A percentile compares a stretch with the other conserved stretches of the same genome.
Evolutionary conservation across 1,140 invertebrate species (phyloP).

Genomic region (Wasmannia auropunctata): DNA sequence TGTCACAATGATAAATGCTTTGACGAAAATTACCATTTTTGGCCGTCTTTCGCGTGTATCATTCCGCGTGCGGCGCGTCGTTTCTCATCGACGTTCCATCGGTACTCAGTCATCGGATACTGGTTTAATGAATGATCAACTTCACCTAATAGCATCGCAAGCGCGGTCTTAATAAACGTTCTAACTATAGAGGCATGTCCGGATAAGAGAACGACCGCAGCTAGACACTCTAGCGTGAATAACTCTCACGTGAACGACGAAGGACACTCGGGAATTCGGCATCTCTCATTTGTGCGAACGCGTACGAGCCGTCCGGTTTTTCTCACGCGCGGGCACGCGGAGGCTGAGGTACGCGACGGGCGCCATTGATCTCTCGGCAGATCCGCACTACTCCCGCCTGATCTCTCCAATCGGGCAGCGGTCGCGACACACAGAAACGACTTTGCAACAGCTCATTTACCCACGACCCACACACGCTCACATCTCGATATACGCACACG

Average conservation of each 20-base stretch:
- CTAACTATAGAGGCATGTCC: background rate
- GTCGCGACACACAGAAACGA: conserved; percentile 23
- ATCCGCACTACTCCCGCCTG: background rate
- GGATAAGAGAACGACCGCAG: background rate
- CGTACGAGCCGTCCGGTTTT: background rate
- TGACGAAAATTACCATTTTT: conserved; percentile 23
- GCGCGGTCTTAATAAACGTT: background rate
- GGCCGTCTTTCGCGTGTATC: background rate
- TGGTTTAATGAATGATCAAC: conserved; percentile 4
- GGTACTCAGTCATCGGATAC: conserved; percentile 4
- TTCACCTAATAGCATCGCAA: background rate
- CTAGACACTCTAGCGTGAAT: background rate
- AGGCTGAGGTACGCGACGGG: background rate
- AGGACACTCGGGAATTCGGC: background rate
- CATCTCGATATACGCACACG: conserved; percentile 61
- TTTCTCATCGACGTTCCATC: conserved; percentile 12
- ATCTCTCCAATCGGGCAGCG: background rate
- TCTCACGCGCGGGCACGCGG: background rate
- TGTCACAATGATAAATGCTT: conserved; percentile 10
- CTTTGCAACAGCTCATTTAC: conserved; percentile 35
- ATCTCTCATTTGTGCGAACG: background rate
- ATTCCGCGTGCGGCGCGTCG: background rate
- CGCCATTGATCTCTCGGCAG: background rate
- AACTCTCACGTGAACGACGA: background rate
- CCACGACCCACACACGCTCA: conserved; percentile 59